Base-by-base conservation (phyloP, 2,113 vertebrate genomes). In the Cyanocitta stelleri region DNA sequence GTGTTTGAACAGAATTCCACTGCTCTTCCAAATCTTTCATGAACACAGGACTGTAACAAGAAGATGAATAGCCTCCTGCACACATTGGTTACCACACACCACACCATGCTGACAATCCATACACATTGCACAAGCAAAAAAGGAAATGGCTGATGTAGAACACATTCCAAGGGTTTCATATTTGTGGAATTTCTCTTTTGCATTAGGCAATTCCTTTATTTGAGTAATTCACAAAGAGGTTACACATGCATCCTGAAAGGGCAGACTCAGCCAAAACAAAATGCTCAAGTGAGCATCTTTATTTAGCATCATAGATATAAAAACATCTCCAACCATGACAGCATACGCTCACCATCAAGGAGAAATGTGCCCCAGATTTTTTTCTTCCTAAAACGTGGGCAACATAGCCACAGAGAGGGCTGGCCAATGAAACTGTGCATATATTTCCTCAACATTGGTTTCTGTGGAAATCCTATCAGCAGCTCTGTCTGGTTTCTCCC, bases 111-210 rank as follows among this genome's bases (percentile, higher is more conserved):
- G 81, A 95, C 77, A 93, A 72, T 73, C 75, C 77, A 68, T 23
- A 78, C 39, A 55, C 66, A 52, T 81, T 92, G 91, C 85, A 68
- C 87, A 90, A 91, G 93, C 2, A 0, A 74, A 55, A 82, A 79
- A 91, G 96, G 97, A 97, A 96, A 97, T 48, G 88, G 92, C 56
- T 92, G 72, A 93, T 89, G 85, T 33, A 96, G 71, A 96, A 96
- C 96, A 95, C 90, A 84, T 85, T 96, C 95, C 87, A 95, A 85
- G 74, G 81, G 83, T 76, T 94, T 96, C 92, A 76, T 89, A 85
- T 63, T 90, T 91, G 76, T 91, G 90, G 90, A 93, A 94, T 95
- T 96, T 94, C 75, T 92, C 68, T 89, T 95, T 97, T 19, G 10
- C 77, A 66, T 85, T 69, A 91, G 43, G 77, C 68, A 96, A 89